A percentile compares a stretch with the other conserved stretches of the same genome.
Evolutionary conservation across 2,113 vertebrate species (phyloP).

Genomic region (Aleadryas rufinucha): DNA sequence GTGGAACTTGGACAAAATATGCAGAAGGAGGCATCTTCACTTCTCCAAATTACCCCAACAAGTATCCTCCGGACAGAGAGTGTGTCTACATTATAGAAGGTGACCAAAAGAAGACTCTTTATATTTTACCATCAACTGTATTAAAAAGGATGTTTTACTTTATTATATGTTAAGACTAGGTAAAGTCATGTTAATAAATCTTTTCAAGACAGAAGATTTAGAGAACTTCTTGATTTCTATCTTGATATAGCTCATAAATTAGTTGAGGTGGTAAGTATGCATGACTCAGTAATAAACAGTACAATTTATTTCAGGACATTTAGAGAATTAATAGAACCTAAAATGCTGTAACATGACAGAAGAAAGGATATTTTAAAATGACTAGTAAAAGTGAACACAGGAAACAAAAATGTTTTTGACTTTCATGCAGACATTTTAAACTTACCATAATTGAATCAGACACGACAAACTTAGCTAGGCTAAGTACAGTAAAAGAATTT

Average conservation of each 20-base stretch:
- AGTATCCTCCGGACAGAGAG: slow-evolving; percentile 95
- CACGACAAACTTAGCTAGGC: neutral
- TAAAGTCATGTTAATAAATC: neutral
- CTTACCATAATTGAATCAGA: neutral
- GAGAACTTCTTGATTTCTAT: neutral
- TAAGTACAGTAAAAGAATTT: neutral
- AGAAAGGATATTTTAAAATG: neutral
- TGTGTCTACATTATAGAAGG: slow-evolving; percentile 99
- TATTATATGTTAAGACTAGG: neutral
- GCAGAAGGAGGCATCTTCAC: slow-evolving; percentile 94
- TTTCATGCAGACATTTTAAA: neutral
- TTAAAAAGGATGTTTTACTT: neutral
- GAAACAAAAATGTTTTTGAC: neutral
- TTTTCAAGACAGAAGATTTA: neutral
- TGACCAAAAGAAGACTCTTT: slow-evolving; percentile 40
- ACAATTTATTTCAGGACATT: neutral
- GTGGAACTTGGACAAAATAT: slow-evolving; percentile 97
- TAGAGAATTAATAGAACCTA: neutral
- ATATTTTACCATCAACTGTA: neutral
- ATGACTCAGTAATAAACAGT: neutral
- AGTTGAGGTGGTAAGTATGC: neutral
- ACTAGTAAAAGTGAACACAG: neutral
- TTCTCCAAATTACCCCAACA: slow-evolving; percentile 97
- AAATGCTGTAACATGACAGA: neutral
- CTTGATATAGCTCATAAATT: neutral